These are phyloP conservation scores for Yasuhikotakia modesta DNA, from an alignment of 2,797 vertebrate species.

Conservation along the genomic window DNA sequence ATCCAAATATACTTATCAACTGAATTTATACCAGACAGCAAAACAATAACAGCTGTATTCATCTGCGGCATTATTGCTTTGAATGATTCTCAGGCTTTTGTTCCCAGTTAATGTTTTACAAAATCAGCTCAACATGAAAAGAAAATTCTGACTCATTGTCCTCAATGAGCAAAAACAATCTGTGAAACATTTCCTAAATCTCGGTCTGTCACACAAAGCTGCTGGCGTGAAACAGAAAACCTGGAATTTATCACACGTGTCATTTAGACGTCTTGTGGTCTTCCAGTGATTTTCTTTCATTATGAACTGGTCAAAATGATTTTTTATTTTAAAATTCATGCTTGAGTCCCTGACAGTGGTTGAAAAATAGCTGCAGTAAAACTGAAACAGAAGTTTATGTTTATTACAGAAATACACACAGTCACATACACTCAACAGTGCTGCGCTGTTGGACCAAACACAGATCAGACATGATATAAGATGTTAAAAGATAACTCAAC, in stretches of 20 bases:
- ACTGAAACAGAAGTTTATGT: slow-evolving; percentile 1
- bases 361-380: slow-evolving; percentile 28
- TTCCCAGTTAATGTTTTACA: neutral
- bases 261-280: no score
- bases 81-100: neutral
- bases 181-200: slow-evolving; percentile 44
- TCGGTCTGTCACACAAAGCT: no score
- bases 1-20: slow-evolving; percentile 3
- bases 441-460: slow-evolving; percentile 4
- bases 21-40: neutral
- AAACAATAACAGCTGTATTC: neutral
- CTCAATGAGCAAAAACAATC: slow-evolving; percentile 31
- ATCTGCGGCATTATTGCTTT: neutral
- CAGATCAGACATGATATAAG: slow-evolving; percentile 37
- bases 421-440: neutral
- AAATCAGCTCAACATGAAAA: neutral
- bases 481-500: slow-evolving; percentile 5
- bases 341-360: slow-evolving; percentile 1
- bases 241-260: no score
- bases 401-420: neutral
- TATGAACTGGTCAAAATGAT: no score
- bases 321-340: no score
- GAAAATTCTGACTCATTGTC: neutral
- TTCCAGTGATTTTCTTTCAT: no score
- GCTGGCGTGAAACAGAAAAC: no score